phyloP scores from a whole-genome alignment of 2,888 invertebrate species.

The Volucella inflata region DNA sequence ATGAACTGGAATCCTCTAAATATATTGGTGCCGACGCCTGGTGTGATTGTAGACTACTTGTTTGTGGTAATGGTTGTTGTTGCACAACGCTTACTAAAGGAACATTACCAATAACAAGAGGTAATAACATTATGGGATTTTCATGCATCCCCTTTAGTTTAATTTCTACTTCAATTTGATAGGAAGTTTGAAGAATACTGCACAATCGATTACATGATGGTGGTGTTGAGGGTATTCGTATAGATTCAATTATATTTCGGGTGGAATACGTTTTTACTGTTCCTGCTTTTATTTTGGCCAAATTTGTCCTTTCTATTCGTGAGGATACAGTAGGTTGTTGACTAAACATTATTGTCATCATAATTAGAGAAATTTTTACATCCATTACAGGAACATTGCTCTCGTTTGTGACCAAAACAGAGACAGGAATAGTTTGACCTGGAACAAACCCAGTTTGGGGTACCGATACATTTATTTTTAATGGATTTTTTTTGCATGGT shows the following conservation, averaged over 20 bases:
- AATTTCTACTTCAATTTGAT: slow-evolving; percentile 80
- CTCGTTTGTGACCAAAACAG: slow-evolving; percentile 85
- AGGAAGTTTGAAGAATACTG: slow-evolving; percentile 80
- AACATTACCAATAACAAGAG: slow-evolving; percentile 82
- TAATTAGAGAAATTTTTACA: slow-evolving; percentile 78
- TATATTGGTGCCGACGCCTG: slow-evolving; percentile 33
- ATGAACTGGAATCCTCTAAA: not conserved
- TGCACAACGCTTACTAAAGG: slow-evolving; percentile 77
- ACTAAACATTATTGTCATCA: slow-evolving; percentile 79
- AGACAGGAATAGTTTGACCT: slow-evolving; percentile 80
- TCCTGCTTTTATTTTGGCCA: slow-evolving; percentile 78
- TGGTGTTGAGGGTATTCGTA: slow-evolving; percentile 81
- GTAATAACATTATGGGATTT: slow-evolving; percentile 78
- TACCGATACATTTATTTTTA: slow-evolving; percentile 78
- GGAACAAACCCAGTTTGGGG: slow-evolving; percentile 82
- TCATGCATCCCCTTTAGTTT: slow-evolving; percentile 79
- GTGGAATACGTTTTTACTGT: slow-evolving; percentile 76
- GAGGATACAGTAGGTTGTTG: slow-evolving; percentile 75
- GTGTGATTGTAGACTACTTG: not conserved
- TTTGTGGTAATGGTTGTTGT: slow-evolving; percentile 76
- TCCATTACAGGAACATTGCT: slow-evolving; percentile 84
- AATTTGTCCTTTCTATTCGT: slow-evolving; percentile 77
- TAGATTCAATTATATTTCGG: slow-evolving; percentile 78
- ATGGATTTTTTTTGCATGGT: slow-evolving; percentile 79
- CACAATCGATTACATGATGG: slow-evolving; percentile 81